These are phyloP conservation scores for Patagioenas fasciata DNA, from an alignment of 2,113 vertebrate species.

Conservation along the genomic window DNA sequence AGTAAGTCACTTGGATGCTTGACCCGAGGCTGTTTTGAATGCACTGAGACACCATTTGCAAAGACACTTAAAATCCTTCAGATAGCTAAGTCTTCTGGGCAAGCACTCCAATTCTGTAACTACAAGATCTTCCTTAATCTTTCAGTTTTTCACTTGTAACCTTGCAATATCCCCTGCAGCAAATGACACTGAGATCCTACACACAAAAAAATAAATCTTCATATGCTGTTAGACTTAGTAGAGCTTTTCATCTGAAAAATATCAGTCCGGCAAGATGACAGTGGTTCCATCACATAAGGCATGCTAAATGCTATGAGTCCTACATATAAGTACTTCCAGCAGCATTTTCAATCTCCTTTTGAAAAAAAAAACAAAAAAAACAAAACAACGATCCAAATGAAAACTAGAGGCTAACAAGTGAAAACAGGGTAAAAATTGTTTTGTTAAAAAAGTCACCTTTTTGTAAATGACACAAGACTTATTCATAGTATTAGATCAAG, in stretches of 20 bases:
- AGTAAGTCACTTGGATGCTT: background rate
- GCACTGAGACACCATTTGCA: background rate
- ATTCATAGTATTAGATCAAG: fast-evolving
- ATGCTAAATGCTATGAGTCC: background rate
- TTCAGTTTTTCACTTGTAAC: background rate
- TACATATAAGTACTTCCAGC: background rate
- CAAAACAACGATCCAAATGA: background rate
- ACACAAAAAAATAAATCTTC: background rate
- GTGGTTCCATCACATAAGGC: background rate
- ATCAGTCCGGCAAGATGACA: background rate
- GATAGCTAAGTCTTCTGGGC: background rate
- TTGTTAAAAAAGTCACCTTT: background rate
- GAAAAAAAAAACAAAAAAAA: too few relatives aligned
- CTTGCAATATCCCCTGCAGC: background rate
- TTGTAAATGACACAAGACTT: background rate
- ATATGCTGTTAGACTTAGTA: background rate
- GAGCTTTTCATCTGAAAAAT: background rate
- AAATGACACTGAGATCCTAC: background rate
- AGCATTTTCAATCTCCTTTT: background rate
- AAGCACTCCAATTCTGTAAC: background rate
- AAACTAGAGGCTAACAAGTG: background rate
- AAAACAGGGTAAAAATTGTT: background rate
- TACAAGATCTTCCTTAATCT: background rate
- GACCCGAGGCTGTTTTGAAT: background rate
- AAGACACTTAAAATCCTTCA: background rate